Conservation (phyloP, 2,113 vertebrate species). For the Recurvirostra avosetta region DNA sequence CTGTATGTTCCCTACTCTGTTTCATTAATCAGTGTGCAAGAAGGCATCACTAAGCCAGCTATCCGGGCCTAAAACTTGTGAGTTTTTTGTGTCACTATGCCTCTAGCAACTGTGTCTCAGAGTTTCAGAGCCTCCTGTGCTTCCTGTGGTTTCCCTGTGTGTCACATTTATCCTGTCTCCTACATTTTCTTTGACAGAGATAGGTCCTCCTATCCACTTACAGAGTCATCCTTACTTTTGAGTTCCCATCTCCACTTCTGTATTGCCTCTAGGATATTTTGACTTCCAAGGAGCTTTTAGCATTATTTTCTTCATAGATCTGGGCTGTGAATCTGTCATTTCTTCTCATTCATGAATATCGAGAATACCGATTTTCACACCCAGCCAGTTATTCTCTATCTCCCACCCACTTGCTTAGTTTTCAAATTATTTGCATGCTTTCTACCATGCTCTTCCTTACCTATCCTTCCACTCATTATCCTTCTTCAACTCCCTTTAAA, state of each 20-base stretch:
- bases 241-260: background rate
- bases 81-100: background rate
- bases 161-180: background rate
- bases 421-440: background rate
- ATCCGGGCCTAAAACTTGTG: rapidly evolving
- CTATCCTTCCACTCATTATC: background rate
- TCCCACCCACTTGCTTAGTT: background rate
- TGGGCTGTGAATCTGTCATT: background rate
- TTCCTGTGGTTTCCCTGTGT: background rate
- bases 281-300: background rate
- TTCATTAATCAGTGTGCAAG: background rate
- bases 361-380: background rate
- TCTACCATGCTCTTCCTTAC: background rate
- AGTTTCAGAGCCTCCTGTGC: background rate
- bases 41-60: background rate
- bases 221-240: background rate
- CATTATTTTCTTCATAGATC: background rate
- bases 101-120: background rate
- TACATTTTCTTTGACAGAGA: background rate
- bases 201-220: background rate
- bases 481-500: background rate
- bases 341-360: background rate
- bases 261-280: background rate
- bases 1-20: background rate
- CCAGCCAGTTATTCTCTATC: background rate